phyloP scores from a whole-genome alignment of 1,140 invertebrate genomes.

The Hermetia illucens region DNA sequence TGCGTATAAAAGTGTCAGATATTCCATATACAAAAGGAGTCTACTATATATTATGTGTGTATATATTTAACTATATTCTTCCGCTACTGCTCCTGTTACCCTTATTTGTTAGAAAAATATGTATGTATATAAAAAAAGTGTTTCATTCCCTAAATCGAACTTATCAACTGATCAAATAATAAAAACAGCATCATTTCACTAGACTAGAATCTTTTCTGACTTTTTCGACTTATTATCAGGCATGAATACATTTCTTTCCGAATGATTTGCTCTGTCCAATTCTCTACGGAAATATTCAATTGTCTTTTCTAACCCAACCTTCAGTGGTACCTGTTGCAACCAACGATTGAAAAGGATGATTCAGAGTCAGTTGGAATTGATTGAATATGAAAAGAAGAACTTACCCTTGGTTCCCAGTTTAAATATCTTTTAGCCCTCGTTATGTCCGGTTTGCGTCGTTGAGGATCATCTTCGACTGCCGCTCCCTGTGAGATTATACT shows the following conservation, averaged over 20 bases:
- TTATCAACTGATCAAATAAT: too few species aligned
- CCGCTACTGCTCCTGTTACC: too few species aligned
- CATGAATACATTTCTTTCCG: slow-evolving; percentile 16
- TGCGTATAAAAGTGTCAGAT: too few species aligned
- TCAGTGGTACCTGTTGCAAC: slow-evolving; percentile 66
- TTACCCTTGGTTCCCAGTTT: slow-evolving; percentile 87
- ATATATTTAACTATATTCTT: too few species aligned
- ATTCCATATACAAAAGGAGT: too few species aligned
- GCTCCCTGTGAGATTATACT: slow-evolving; percentile 71
- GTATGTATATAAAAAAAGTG: too few species aligned
- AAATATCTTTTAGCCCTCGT: slow-evolving; percentile 69
- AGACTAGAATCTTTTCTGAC: background rate
- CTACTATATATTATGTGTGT: too few species aligned
- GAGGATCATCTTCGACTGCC: slow-evolving; percentile 90
- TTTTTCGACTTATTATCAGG: slow-evolving; percentile 9
- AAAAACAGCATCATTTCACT: too few species aligned
- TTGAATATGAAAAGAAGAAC: slow-evolving; percentile 3
- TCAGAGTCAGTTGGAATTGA: slow-evolving; percentile 1
- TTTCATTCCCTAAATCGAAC: too few species aligned
- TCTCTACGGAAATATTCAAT: slow-evolving; percentile 86
- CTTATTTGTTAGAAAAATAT: too few species aligned
- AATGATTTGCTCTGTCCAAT: slow-evolving; percentile 43
- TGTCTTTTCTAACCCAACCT: slow-evolving; percentile 72
- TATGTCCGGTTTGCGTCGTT: slow-evolving; percentile 87
- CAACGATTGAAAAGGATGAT: background rate